phyloP scores from a whole-genome alignment of 2,797 vertebrate genomes.

The Gymnothorax javanicus region DNA sequence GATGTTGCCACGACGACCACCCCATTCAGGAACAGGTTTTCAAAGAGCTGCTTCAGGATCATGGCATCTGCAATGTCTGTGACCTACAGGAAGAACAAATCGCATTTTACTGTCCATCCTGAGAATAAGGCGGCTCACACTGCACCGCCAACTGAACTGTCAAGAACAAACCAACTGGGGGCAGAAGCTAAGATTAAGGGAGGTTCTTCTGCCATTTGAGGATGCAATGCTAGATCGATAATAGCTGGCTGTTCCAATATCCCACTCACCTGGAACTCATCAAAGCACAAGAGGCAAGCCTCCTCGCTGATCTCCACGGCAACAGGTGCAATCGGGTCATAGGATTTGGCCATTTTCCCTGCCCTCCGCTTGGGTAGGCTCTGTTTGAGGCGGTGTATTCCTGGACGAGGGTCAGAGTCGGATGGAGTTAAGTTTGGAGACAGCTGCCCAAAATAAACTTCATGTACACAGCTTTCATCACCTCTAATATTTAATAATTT shows the following conservation, averaged over 20 bases:
- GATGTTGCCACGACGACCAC: constrained; percentile 97
- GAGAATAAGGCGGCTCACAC: not conserved
- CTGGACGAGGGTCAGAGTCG: constrained; percentile 63
- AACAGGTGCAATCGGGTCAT: constrained; percentile 94
- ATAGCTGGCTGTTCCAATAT: not conserved
- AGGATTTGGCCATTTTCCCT: constrained; percentile 91
- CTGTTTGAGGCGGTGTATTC: constrained; percentile 94
- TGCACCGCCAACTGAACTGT: not conserved
- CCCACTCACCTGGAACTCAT: constrained; percentile 92
- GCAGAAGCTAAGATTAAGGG: not conserved
- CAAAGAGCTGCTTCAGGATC: constrained; percentile 99
- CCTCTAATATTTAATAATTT: too few relatives aligned
- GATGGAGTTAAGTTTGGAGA: not conserved
- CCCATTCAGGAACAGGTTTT: constrained; percentile 92
- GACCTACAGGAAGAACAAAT: constrained; percentile 73
- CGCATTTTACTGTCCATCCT: not conserved
- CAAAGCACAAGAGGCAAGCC: constrained; percentile 90
- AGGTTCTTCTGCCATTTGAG: not conserved
- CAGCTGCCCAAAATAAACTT: not conserved
- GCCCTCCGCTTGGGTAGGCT: constrained; percentile 89
- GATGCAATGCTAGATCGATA: not conserved
- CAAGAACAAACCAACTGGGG: not conserved
- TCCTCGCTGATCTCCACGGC: constrained; percentile 94
- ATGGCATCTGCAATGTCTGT: constrained; percentile 99
- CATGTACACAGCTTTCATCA: too few relatives aligned